phyloP scores from a whole-genome alignment of 2,797 vertebrate species.

The Alauda arvensis region DNA sequence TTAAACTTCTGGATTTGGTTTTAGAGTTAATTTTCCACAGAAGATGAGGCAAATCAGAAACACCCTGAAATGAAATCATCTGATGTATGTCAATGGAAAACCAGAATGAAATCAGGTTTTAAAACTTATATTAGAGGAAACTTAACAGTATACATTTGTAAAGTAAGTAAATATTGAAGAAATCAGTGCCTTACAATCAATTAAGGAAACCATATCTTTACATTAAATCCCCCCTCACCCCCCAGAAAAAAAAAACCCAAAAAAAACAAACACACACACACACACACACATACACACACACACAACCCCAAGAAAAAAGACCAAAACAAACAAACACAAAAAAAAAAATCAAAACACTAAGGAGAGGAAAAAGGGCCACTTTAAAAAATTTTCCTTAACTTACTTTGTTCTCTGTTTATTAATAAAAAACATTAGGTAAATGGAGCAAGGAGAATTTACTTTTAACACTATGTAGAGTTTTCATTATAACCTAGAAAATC shows the following conservation, averaged over 20 bases:
- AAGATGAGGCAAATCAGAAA: background rate
- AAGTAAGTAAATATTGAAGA: background rate
- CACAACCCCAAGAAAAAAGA: too few species aligned
- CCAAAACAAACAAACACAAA: too few species aligned
- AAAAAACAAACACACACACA: too few species aligned
- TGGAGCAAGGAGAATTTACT: background rate
- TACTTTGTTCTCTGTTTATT: background rate
- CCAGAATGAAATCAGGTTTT: background rate
- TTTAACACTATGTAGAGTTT: background rate
- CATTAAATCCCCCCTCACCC: background rate
- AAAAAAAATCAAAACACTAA: too few species aligned
- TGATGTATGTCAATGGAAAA: background rate
- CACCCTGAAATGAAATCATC: background rate
- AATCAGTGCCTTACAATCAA: fast-evolving
- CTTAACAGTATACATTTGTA: fast-evolving
- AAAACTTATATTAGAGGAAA: background rate
- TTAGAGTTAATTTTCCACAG: background rate
- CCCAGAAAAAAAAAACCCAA: too few species aligned
- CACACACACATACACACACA: too few species aligned
- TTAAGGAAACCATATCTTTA: background rate
- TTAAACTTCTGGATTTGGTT: background rate
- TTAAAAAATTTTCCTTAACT: background rate
- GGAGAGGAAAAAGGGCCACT: fast-evolving
- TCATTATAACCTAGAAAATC: background rate
- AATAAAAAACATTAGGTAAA: background rate